Conservation (phyloP, 2,888 invertebrate species). For the Empis stercorea region DNA sequence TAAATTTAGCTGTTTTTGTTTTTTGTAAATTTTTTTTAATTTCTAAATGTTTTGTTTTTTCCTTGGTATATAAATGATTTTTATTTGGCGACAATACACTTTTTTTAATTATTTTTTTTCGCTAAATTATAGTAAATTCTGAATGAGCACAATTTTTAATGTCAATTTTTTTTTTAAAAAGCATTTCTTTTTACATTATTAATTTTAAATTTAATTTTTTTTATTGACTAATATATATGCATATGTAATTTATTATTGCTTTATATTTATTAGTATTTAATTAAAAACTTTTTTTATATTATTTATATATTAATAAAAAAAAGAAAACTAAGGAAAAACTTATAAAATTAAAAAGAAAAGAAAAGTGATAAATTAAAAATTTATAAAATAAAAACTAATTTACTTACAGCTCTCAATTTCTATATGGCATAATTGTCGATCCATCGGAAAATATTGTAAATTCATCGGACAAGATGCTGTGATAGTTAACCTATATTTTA, state of each 20-base stretch:
- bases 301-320: no score
- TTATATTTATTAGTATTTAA: no score
- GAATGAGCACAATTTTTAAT: constrained; percentile 11
- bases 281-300: no score
- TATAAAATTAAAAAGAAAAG: constrained; percentile 8
- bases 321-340: no score
- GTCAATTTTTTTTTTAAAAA: neutral
- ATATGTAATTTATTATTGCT: no score
- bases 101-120: constrained; percentile 10
- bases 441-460: constrained; percentile 93
- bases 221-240: no score
- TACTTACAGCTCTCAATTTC: constrained; percentile 98
- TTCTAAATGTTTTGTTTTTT: no score
- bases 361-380: constrained; percentile 20
- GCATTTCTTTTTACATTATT: neutral
- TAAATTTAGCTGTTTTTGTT: neutral
- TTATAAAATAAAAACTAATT: constrained; percentile 7
- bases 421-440: constrained; percentile 85
- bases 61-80: neutral
- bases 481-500: constrained; percentile 81
- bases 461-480: constrained; percentile 95
- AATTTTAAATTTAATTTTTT: no score
- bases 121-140: constrained; percentile 9
- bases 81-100: neutral
- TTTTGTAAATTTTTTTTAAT: neutral